A percentile compares a stretch with the other conserved stretches of the same genome.
Conservation (phyloP, 2,113 vertebrate species). For the Rhodinocichla rosea region DNA sequence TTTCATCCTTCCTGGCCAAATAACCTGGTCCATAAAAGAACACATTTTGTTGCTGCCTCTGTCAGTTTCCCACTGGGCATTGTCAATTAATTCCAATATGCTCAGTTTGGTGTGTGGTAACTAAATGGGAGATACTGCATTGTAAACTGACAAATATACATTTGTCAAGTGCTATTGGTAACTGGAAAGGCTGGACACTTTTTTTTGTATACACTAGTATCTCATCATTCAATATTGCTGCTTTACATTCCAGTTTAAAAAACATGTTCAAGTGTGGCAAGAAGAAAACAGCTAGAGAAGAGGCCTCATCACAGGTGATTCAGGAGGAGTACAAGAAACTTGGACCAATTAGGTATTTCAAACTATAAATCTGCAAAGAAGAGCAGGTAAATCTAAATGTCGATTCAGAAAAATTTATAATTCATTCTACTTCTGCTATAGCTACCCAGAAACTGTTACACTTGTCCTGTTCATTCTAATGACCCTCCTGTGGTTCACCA, state of each 20-base stretch:
- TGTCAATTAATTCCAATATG: not conserved
- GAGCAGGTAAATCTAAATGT: not conserved
- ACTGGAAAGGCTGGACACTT: not conserved
- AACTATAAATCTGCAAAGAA: not conserved
- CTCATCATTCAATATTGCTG: not conserved
- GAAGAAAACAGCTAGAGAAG: conserved; percentile 70
- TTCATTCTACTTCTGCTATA: conserved; percentile 51
- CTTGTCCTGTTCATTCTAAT: conserved; percentile 81
- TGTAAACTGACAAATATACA: not conserved
- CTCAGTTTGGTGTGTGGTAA: not conserved
- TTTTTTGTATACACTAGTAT: not conserved
- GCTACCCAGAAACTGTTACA: conserved; percentile 86
- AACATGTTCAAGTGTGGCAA: conserved; percentile 76
- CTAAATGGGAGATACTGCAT: not conserved
- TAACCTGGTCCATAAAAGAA: not conserved
- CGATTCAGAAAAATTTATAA: conserved; percentile 5
- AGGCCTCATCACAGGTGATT: conserved; percentile 76
- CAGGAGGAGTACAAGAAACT: conserved; percentile 80
- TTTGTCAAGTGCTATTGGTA: not conserved
- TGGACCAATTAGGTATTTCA: conserved; percentile 77
- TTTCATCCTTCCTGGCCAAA: not conserved
- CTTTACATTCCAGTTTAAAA: conserved; percentile 75
- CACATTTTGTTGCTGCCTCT: not conserved
- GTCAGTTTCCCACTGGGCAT: not conserved
- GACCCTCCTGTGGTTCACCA: conserved; percentile 87